Conservation (phyloP, 2,888 invertebrate genomes). For the Metellina segmentata region DNA sequence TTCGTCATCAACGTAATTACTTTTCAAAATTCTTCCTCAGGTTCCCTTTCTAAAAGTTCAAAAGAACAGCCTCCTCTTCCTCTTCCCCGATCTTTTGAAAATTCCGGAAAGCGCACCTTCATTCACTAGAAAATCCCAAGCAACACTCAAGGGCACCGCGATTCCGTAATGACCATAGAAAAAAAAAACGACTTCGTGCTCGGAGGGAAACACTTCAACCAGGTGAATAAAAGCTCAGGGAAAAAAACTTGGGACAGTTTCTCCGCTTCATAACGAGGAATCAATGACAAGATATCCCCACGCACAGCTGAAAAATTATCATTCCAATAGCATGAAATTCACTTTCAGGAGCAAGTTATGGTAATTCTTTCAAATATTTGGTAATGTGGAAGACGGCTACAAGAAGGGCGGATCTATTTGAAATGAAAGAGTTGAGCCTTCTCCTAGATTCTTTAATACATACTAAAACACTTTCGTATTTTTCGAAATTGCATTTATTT, state of each 20-base stretch:
- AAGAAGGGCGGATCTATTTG: not conserved
- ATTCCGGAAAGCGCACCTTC: not conserved
- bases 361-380: constrained; percentile 1
- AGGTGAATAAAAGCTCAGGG: not conserved
- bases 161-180: not conserved
- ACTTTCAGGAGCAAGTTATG: not conserved
- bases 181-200: not conserved
- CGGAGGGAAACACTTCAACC: not conserved
- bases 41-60: not conserved
- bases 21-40: not conserved
- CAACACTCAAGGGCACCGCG: not conserved
- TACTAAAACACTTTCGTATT: not conserved
- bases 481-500: not conserved
- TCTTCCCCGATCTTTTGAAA: not conserved
- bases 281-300: not conserved
- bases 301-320: not conserved
- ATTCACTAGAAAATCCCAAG: not conserved
- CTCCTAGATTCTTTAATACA: not conserved
- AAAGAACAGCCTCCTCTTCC: not conserved
- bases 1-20: not conserved
- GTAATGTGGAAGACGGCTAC: not conserved
- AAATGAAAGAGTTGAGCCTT: not conserved
- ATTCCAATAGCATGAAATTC: not conserved
- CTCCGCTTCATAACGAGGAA: not conserved
- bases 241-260: not conserved